Percentiles rank a stretch among this genome's conserved stretches.
These are phyloP conservation scores for Catharus bicknelli DNA, from an alignment of 2,113 vertebrate species.

Conservation along the genomic window DNA sequence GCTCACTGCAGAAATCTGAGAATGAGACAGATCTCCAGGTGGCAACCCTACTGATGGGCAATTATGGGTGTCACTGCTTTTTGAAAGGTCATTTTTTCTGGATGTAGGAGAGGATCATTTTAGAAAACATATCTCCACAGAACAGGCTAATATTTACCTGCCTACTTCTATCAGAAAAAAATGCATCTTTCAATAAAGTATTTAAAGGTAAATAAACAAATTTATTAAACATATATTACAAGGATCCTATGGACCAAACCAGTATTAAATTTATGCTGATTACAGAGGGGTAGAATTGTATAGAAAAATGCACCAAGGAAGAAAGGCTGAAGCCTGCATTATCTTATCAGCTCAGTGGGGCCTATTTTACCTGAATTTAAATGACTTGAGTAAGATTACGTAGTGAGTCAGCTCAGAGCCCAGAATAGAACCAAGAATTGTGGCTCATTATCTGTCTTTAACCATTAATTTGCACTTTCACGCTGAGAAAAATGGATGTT, in stretches of 20 bases:
- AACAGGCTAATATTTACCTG: neutral
- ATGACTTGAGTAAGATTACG: slow-evolving; percentile 36
- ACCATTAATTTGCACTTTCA: slow-evolving; percentile 24
- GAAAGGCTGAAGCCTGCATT: neutral
- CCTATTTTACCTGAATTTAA: slow-evolving; percentile 41
- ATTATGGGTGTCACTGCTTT: neutral
- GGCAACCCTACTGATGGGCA: neutral
- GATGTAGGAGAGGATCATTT: neutral
- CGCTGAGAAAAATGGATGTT: neutral
- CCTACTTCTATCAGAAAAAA: neutral
- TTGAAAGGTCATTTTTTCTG: neutral
- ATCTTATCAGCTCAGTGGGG: neutral
- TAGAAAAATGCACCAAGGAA: neutral
- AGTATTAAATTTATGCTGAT: neutral
- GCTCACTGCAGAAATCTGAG: neutral
- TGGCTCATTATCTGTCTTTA: slow-evolving; percentile 29
- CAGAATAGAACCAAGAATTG: slow-evolving; percentile 38
- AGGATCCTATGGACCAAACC: neutral
- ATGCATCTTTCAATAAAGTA: neutral
- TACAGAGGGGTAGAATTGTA: neutral
- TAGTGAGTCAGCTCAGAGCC: slow-evolving; percentile 46
- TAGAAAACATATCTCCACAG: neutral
- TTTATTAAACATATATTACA: neutral
- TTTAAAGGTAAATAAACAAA: neutral
- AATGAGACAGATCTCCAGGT: neutral